Evolutionary conservation across 2,888 invertebrate species (phyloP).

Genomic region (Habrosyne pyritoides): DNA sequence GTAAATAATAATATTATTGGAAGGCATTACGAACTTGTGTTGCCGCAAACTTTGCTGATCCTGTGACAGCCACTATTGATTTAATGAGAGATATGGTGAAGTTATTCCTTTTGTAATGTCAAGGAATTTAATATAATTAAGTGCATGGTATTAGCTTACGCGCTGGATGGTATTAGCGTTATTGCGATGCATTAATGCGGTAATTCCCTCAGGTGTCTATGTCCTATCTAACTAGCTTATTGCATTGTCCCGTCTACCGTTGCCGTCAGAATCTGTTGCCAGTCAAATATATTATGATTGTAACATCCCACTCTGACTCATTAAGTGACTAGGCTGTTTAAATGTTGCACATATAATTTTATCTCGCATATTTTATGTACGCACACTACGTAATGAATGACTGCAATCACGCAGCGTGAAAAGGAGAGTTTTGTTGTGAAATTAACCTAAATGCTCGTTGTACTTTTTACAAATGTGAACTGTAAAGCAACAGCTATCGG

Average conservation of each 20-base stretch:
- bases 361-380: neutral
- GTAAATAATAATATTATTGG: slow-evolving; percentile 8
- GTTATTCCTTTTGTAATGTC: neutral
- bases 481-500: neutral
- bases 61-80: neutral
- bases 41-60: neutral
- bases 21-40: neutral
- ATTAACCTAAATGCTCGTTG: neutral
- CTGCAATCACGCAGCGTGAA: slow-evolving; percentile 1
- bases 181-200: neutral
- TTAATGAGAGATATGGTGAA: neutral
- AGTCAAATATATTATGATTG: neutral
- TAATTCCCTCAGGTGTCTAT: neutral
- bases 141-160: neutral
- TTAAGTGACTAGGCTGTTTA: neutral
- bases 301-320: neutral
- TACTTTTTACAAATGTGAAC: neutral
- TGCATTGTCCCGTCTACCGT: neutral
- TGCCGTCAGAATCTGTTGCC: neutral
- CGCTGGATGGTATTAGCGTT: neutral
- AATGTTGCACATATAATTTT: neutral
- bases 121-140: neutral
- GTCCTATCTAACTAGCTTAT: neutral
- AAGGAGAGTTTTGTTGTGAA: slow-evolving; percentile 1
- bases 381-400: neutral